Percentiles rank a stretch among this genome's conserved stretches.
Conservation (phyloP, 2,113 vertebrate genomes). For the Shinisaurus crocodilurus region DNA sequence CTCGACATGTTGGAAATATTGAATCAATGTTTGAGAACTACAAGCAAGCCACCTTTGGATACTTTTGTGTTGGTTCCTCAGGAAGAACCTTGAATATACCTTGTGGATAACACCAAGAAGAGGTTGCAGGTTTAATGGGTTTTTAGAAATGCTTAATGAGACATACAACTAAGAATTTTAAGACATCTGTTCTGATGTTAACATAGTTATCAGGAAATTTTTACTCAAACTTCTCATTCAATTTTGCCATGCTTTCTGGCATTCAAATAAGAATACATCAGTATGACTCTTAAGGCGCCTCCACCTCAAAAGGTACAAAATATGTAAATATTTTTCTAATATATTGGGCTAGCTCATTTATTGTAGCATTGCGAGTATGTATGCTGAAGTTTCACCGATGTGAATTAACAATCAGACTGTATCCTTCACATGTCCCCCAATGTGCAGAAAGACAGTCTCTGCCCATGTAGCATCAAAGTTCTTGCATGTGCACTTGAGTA, state of each 20-base stretch:
- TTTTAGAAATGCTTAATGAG: not conserved
- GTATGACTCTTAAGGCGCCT: too few relatives aligned
- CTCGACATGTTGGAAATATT: not conserved
- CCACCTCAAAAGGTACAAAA: too few relatives aligned
- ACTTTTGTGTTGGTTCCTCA: not conserved
- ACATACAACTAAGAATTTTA: not conserved
- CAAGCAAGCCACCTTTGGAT: not conserved
- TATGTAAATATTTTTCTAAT: too few relatives aligned
- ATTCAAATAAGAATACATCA: too few relatives aligned
- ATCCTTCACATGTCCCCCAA: too few relatives aligned
- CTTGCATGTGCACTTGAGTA: not conserved
- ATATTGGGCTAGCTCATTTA: not conserved
- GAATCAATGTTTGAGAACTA: not conserved
- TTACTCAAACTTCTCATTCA: too few relatives aligned
- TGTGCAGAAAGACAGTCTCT: not conserved
- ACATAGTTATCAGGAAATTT: too few relatives aligned
- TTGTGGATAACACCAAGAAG: not conserved
- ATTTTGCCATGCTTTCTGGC: too few relatives aligned
- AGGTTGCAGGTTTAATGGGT: not conserved
- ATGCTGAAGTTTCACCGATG: not conserved
- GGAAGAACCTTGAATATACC: not conserved
- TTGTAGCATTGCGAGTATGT: not conserved
- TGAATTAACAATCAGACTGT: not conserved
- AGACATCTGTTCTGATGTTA: too few relatives aligned
- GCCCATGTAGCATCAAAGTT: not conserved